Evolutionary conservation across 2,113 vertebrate species (phyloP), one percentile per base, ranked within the genome.

Genomic region (Pseudorectes ferrugineus): DNA sequence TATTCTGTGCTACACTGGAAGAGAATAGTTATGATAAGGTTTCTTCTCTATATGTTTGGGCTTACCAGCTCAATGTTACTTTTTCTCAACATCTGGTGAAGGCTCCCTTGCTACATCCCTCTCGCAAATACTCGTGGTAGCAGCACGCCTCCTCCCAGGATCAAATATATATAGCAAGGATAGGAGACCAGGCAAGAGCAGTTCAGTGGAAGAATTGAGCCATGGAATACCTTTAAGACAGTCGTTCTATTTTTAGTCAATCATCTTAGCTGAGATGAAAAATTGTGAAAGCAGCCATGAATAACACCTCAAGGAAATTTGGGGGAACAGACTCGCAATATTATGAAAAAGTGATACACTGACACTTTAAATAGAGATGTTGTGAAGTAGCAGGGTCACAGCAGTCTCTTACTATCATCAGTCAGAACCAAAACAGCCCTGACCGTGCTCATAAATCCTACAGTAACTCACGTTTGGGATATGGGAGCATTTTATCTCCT

Each of bases 91-190:
- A 77, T 14, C 26, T 65, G 58, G 40, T 31, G 49, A 71, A 63
- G 35, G 14, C 10, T 90, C 26, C 66, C 52, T 45, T 79, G 67
- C 57, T 36, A 21, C n/a, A 24, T 24, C 33, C 31, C 36, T 77
- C 70, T 78, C 0, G 0, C 13, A 70, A 77, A 33, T 22, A 49
- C 16, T 77, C 0, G 0, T 24, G 21, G n/a, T 8, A 59, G n/a
- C 55, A 73, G 33, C 51, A 62, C 49, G 43, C 4, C 36, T 66
- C 46, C 66, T 73, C 36, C 55, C 66, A 65, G 14, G 25, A 20
- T 18, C 63, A 68, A n/a, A 55, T 22, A 51, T 2, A 61, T 5
- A 36, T 2, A 62, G 62, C 58, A 85, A 45, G 22, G 31, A 35
- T 3, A 65, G 29, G 29, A 73, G 15, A 85, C 33, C 42, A 73